Conservation (phyloP, 2,797 vertebrate genomes). For the Limnodromus scolopaceus region DNA sequence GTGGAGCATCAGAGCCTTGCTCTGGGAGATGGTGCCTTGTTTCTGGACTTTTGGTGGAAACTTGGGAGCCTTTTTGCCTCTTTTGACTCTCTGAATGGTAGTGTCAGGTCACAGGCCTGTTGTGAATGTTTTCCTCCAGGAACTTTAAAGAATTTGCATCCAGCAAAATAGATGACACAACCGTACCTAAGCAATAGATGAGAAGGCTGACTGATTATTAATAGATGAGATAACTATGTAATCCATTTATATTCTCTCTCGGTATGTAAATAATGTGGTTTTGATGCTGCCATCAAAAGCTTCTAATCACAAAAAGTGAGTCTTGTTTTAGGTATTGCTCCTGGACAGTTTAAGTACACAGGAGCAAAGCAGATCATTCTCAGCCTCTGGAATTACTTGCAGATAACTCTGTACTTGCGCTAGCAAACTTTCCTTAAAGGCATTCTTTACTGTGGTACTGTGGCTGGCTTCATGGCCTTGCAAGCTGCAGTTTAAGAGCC, state of each 20-base stretch:
- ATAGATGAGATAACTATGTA: background rate
- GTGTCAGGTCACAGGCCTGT: background rate
- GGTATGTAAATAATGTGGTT: fast-evolving
- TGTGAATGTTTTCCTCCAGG: background rate
- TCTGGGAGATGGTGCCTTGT: background rate
- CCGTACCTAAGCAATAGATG: background rate
- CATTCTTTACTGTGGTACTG: background rate
- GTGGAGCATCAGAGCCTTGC: background rate
- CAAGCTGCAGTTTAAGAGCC: background rate
- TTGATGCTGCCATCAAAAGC: background rate
- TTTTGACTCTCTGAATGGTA: background rate
- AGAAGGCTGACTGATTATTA: background rate
- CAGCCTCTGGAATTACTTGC: background rate
- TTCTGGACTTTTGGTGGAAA: background rate
- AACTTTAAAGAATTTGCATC: background rate
- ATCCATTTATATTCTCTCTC: background rate
- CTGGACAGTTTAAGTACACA: background rate
- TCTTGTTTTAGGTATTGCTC: background rate
- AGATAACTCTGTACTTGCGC: fast-evolving
- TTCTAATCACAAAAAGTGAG: background rate
- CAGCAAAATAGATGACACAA: background rate
- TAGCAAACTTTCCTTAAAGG: background rate
- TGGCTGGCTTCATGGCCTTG: background rate
- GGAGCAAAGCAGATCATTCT: background rate
- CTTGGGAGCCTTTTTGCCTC: background rate